Evolutionary conservation across 2,113 vertebrate genomes (phyloP).

Genomic region (Platichthys stellatus): DNA sequence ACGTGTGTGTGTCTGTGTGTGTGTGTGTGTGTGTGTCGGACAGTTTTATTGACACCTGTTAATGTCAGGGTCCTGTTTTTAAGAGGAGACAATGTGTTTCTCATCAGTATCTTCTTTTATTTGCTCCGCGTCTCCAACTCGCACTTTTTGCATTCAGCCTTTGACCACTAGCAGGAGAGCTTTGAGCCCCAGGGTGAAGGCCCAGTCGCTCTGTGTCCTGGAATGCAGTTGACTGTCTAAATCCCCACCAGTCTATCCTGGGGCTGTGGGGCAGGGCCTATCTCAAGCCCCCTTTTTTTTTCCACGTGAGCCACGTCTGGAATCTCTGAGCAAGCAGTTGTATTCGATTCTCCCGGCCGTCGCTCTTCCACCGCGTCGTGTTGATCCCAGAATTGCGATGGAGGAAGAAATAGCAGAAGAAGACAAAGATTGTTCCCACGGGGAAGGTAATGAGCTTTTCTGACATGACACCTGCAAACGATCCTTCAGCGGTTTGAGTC

Average conservation of each 20-base stretch:
- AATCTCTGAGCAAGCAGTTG: constrained; percentile 68
- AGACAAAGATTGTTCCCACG: constrained; percentile 58
- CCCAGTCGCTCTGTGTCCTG: constrained; percentile 65
- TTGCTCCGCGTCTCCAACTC: background rate
- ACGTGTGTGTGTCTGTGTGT: constrained; percentile 1
- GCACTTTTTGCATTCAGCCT: constrained; percentile 38
- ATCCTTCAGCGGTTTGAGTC: constrained; percentile 43
- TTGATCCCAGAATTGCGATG: constrained; percentile 59
- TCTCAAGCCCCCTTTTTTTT: constrained; percentile 70
- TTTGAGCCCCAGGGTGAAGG: constrained; percentile 57
- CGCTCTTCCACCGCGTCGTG: background rate
- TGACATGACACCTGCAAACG: constrained; percentile 41
- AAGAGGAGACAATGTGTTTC: constrained; percentile 31
- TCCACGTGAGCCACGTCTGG: constrained; percentile 71
- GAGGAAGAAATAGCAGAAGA: constrained; percentile 66
- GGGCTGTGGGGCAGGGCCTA: constrained; percentile 74
- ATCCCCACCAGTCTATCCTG: constrained; percentile 76
- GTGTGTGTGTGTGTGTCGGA: constrained; percentile 8
- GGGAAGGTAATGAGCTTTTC: constrained; percentile 76
- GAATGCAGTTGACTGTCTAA: constrained; percentile 80
- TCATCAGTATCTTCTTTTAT: constrained; percentile 9
- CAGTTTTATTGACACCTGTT: constrained; percentile 63
- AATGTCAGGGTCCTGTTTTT: constrained; percentile 24
- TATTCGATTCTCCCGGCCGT: constrained; percentile 4
- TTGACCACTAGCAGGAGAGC: constrained; percentile 12